Base-by-base conservation (phyloP, 2,797 vertebrate species). In the Crypturellus tataupa region DNA sequence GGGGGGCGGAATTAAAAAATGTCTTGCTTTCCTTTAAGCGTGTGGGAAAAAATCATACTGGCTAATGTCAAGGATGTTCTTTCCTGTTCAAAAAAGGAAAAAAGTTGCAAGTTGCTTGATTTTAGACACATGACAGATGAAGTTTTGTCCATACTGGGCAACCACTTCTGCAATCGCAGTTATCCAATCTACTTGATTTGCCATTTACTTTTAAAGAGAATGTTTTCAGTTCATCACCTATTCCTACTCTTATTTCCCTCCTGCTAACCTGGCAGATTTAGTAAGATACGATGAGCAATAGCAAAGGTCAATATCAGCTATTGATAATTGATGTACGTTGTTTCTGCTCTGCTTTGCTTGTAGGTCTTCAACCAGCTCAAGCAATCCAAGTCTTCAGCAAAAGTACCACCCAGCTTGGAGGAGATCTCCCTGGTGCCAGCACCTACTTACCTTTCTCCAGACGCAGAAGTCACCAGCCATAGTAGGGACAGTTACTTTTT, bases 291-390 rank as follows among this genome's bases (percentile, higher is more conserved):
- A 2, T 13, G 44, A 49, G n/a, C 27, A 51, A 1, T 55, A 84
- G 1, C 35, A 55, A 8, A 8, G 44, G n/a, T 4, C 37, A 27
- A 7, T 18, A 8, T 20, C 40, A 91, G 68, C 10, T 35, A 1
- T 21, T 82, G 68, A 4, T 2, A 8, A 19, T 51, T 88, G n/a
- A 29, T 59, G n/a, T 80, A 23, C 46, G 59, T 9, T 51, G 9
- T 40, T 89, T 78, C 64, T 68, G 37, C 75, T 58, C 77, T 93
- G n/a, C 59, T 84, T 93, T 93, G 44, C 31, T 95, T 93, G 84
- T 82, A 98, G 98, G 93, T 96, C 46, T 82, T 64, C 73, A 98
- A 94, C 89, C 98, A 98, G 90, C 96, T 97, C 80, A 98, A 97
- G 80, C 97, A 97, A 69, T 93, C 96, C 75, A 98, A 91, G 92